A percentile compares a stretch with the other conserved stretches of the same genome.
Evolutionary conservation across 2,113 vertebrate genomes (phyloP).

Genomic region (Siphamia tubifer): DNA sequence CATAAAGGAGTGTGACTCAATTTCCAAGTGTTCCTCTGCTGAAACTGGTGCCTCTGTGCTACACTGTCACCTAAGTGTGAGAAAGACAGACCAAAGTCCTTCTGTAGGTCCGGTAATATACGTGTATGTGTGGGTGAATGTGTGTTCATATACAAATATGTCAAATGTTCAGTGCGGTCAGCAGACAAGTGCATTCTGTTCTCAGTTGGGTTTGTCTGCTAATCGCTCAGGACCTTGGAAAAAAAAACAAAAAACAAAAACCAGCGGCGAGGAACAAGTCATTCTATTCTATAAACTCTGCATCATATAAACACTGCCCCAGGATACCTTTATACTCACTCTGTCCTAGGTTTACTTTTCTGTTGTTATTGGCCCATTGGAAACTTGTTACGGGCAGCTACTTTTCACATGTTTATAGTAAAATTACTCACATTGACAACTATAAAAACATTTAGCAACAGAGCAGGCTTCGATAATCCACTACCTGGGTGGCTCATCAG

Average conservation of each 20-base stretch:
- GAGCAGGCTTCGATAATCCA: neutral
- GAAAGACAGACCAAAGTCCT: slow-evolving; percentile 32
- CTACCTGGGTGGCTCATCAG: slow-evolving; percentile 32
- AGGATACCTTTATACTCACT: neutral
- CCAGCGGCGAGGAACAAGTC: slow-evolving; percentile 15
- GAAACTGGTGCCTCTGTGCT: slow-evolving; percentile 49
- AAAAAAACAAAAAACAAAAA: slow-evolving; percentile 27
- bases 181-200: slow-evolving; percentile 19
- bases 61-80: slow-evolving; percentile 46
- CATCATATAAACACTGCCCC: slow-evolving; percentile 3
- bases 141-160: slow-evolving; percentile 12
- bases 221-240: slow-evolving; percentile 37
- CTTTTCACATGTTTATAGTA: neutral
- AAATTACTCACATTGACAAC: slow-evolving; percentile 3
- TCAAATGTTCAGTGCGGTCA: slow-evolving; percentile 17
- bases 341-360: neutral
- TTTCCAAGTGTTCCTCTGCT: slow-evolving; percentile 4
- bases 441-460: slow-evolving; percentile 13
- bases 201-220: slow-evolving; percentile 23
- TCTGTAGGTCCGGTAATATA: neutral
- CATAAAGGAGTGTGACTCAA: neutral
- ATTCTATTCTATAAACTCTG: slow-evolving; percentile 1
- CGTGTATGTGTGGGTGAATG: neutral
- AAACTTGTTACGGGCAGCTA: neutral
- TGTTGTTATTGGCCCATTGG: neutral